phyloP scores from a whole-genome alignment of 2,888 invertebrate species.

The Atethmia centrago region DNA sequence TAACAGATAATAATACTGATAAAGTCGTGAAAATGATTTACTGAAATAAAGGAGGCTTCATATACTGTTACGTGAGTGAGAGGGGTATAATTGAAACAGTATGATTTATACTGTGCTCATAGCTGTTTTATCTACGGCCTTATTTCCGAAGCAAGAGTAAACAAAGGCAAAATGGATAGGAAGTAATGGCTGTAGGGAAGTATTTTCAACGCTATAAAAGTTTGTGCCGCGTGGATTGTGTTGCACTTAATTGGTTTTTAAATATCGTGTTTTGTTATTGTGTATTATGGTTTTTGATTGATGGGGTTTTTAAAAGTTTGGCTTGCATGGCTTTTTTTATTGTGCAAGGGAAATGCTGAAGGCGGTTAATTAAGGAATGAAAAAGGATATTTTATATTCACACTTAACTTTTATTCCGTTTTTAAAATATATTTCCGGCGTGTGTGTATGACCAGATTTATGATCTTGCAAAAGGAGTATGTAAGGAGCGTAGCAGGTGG shows the following conservation, averaged over 20 bases:
- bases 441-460: too few species aligned
- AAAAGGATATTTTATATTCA: too few species aligned
- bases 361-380: neutral
- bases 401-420: neutral
- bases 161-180: constrained; percentile 60
- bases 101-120: constrained; percentile 79
- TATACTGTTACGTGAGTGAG: constrained; percentile 72
- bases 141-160: constrained; percentile 63
- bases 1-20: constrained; percentile 58
- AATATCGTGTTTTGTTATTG: constrained; percentile 27
- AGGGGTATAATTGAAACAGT: constrained; percentile 83
- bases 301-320: neutral
- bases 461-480: too few species aligned
- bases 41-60: constrained; percentile 58
- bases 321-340: neutral
- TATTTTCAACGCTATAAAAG: constrained; percentile 49
- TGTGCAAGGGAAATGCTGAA: neutral
- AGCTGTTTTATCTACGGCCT: constrained; percentile 64
- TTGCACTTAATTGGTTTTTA: constrained; percentile 56
- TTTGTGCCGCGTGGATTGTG: constrained; percentile 28
- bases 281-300: constrained; percentile 16
- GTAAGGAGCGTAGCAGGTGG: too few species aligned
- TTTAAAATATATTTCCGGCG: too few species aligned
- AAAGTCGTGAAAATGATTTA: constrained; percentile 66
- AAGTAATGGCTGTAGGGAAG: constrained; percentile 48